Conservation (phyloP, 2,888 invertebrate genomes). For the Peribatodes rhomboidaria region DNA sequence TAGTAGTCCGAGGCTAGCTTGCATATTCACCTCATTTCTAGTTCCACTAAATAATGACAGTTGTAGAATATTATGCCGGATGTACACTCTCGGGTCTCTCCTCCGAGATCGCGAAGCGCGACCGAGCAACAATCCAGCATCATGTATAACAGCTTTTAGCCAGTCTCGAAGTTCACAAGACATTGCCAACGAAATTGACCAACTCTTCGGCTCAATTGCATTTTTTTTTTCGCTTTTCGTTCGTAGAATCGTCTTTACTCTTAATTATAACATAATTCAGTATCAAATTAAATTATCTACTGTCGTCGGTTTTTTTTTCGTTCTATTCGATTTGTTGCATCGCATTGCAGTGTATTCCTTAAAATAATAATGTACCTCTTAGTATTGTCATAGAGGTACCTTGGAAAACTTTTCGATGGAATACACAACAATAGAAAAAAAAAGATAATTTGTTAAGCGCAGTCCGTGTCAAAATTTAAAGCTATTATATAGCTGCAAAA, state of each 20-base stretch:
- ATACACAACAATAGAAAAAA: conserved; percentile 3
- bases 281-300: conserved; percentile 28
- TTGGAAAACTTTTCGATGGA: conserved; percentile 1
- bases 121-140: too few species aligned
- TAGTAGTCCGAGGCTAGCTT: background rate
- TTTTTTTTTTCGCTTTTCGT: conserved; percentile 28
- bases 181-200: conserved; percentile 13
- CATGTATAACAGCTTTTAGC: too few species aligned
- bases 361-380: background rate
- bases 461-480: conserved; percentile 42
- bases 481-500: conserved; percentile 55
- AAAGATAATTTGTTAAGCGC: conserved; percentile 22
- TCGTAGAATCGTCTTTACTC: conserved; percentile 48
- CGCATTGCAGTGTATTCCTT: conserved; percentile 3
- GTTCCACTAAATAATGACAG: too few species aligned
- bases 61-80: too few species aligned
- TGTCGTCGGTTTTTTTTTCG: conserved; percentile 10
- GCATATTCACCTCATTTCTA: too few species aligned
- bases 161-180: background rate
- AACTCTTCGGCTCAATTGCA: conserved; percentile 1
- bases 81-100: too few species aligned
- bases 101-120: too few species aligned
- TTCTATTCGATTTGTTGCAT: conserved; percentile 2
- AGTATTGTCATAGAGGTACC: too few species aligned
- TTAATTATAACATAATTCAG: conserved; percentile 50